Percentiles rank a stretch among this genome's conserved stretches.
These are phyloP conservation scores for Acrocyrtus sp. DNA, from an alignment of 2,888 invertebrate genomes.

Conservation along the genomic window DNA sequence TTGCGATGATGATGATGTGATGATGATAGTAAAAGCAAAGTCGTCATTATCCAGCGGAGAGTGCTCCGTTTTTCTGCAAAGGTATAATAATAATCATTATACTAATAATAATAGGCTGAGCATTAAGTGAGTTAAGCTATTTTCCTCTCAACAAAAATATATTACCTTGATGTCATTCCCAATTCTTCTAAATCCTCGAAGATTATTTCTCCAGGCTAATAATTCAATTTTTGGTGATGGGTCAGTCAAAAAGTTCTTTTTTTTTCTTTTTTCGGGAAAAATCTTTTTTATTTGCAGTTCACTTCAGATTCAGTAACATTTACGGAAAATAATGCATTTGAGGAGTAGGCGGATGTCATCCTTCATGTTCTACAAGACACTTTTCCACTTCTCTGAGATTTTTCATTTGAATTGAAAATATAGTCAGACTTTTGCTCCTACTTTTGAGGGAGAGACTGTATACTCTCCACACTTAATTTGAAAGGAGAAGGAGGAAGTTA, in stretches of 20 bases:
- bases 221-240: not conserved
- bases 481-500: slow-evolving; percentile 28
- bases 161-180: too few relatives aligned
- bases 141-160: not conserved
- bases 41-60: slow-evolving; percentile 7
- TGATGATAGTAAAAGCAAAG: slow-evolving; percentile 24
- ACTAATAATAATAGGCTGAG: too few relatives aligned
- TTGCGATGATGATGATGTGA: not conserved
- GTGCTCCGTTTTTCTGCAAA: not conserved
- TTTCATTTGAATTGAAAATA: not conserved
- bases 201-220: not conserved
- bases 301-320: too few relatives aligned
- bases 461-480: not conserved
- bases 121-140: not conserved
- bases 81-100: slow-evolving; percentile 6
- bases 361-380: slow-evolving; percentile 9
- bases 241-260: not conserved
- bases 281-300: too few relatives aligned
- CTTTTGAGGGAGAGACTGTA: not conserved
- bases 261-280: too few relatives aligned
- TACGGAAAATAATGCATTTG: too few relatives aligned
- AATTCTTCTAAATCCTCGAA: not conserved
- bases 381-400: not conserved
- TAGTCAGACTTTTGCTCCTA: too few relatives aligned
- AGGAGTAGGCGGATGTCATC: not conserved